A percentile compares a stretch with the other conserved stretches of the same genome.
phyloP scores from a whole-genome alignment of 2,797 vertebrate species.

The Chelon auratus region DNA sequence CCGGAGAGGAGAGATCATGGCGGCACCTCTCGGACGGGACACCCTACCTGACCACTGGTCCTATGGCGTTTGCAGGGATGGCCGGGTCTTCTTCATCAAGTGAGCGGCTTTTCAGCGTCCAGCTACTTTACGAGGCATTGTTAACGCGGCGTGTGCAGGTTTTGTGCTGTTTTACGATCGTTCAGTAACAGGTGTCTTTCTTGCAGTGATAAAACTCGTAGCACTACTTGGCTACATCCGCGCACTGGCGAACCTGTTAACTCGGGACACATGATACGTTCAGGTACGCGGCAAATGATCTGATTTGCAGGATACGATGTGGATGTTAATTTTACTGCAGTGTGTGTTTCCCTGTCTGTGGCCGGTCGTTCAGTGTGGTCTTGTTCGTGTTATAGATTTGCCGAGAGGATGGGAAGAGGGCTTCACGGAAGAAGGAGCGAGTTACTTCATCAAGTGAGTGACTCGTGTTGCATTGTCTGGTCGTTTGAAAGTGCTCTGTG shows the following conservation, averaged over 20 bases:
- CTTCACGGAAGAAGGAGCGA: constrained; percentile 97
- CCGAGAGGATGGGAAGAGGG: constrained; percentile 98
- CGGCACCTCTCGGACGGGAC: constrained; percentile 93
- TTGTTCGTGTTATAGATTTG: constrained; percentile 85
- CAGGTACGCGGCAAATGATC: constrained; percentile 85
- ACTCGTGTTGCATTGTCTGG: constrained; percentile 26
- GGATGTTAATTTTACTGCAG: constrained; percentile 43
- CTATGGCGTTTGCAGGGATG: constrained; percentile 94
- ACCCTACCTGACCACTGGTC: constrained; percentile 95
- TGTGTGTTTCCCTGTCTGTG: constrained; percentile 35
- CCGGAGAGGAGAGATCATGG: constrained; percentile 88
- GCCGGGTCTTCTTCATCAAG: constrained; percentile 97
- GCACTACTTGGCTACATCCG: constrained; percentile 96
- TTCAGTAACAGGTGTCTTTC: constrained; percentile 92
- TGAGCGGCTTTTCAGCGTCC: constrained; percentile 73
- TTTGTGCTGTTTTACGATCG: constrained; percentile 38
- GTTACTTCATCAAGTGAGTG: constrained; percentile 99
- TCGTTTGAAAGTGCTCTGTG: constrained; percentile 14
- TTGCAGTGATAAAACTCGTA: constrained; percentile 91
- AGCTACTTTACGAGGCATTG: background rate
- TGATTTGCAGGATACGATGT: constrained; percentile 10
- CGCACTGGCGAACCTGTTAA: constrained; percentile 96
- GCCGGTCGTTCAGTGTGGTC: constrained; percentile 46
- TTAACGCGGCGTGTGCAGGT: background rate
- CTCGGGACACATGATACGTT: constrained; percentile 98